Evolutionary conservation across 2,113 vertebrate genomes (phyloP), one percentile per base, ranked within the genome.

Genomic region (Polyodon spathula): DNA sequence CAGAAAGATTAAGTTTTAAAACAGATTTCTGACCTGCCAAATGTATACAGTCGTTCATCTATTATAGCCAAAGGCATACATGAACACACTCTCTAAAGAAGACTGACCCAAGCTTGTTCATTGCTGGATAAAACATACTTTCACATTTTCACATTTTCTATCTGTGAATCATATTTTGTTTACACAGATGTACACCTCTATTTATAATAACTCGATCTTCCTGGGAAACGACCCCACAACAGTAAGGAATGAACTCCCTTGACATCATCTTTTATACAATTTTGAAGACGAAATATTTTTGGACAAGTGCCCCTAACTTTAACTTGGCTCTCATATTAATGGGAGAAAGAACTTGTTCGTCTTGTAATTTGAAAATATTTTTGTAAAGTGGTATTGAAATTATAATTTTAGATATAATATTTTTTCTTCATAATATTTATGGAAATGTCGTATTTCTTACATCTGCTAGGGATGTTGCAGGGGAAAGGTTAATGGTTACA

Each of bases 181-280:
- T 82, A 68, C 76, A 84, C 81, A 83, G 83, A 83, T 84, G 83
- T 71, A 73, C 78, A 79, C 73, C 71, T 72, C 62, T 40, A 57
- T 68, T 59, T 59, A 66, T 58, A 56, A 63, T 58, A 66, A 60
- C 75, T 57, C 70, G 64, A 67, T 78, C 57, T 52, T 70, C 73
- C 70, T 68, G 59, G 66, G 64, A 61, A 68, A 56, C 68, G 69
- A 71, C 71, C 72, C 61, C 59, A 63, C 54, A 57, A 68, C 62
- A 64, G 71, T 66, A 52, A 64, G 63, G 68, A 68, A 69, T 72
- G 73, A 71, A 72, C 67, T 64, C 54, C 53, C 60, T 67, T 70
- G 76, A 79, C 73, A 72, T 81, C 68, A 71, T 74, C 56, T 64
- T 76, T 69, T 71, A 80, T 82, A 69, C 66, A 71, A 84, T 71